Base-by-base conservation (phyloP, 2,797 vertebrate genomes). In the Cetoscarus ocellatus region DNA sequence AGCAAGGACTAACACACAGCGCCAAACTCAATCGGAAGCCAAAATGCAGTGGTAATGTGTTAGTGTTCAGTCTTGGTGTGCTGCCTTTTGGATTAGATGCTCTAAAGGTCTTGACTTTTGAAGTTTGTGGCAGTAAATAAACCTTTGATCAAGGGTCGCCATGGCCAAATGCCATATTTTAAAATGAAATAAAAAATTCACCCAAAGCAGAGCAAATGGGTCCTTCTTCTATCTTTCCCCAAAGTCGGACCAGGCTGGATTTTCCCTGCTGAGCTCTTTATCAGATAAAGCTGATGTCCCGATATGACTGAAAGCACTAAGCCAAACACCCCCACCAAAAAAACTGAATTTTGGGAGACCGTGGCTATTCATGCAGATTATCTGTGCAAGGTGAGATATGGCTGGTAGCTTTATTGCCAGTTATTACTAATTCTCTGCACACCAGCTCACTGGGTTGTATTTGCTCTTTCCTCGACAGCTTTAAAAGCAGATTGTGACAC, bases 361-460 rank as follows among this genome's bases (percentile, higher is more conserved):
- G 57, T 11, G 44, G 47, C 47, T 70, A 73, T 85, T 89, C 82
- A 80, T 82, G 87, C 73, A 83, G 60, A 90, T 67, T 70, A 67
- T 70, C 76, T 83, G 83, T 62, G 68, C 67, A 68, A 82, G 84
- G 75, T 77, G 69, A 85, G 87, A 90, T 83, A 84, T 80, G 8
- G 62, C 71, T 5, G 3, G 66, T 63, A 62, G 68, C 74, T 85
- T 85, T 87, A 85, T 67, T 63, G 47, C 56, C 69, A 61, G 44
- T 58, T 69, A 59, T 68, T 79, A 77, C 44, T 73, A 68, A 72
- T 83, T 71, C 58, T 55, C 61, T 63, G 34, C 62, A 56, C 55
- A 59, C 68, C 63, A 66, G 69, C 63, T 74, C 54, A 44, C 49
- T 69, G 55, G 64, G 38, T 45, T 80, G 60, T 39, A 50, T 77